Evolutionary conservation across 2,797 vertebrate genomes (phyloP).

Genomic region (Leptodactylus fallax): DNA sequence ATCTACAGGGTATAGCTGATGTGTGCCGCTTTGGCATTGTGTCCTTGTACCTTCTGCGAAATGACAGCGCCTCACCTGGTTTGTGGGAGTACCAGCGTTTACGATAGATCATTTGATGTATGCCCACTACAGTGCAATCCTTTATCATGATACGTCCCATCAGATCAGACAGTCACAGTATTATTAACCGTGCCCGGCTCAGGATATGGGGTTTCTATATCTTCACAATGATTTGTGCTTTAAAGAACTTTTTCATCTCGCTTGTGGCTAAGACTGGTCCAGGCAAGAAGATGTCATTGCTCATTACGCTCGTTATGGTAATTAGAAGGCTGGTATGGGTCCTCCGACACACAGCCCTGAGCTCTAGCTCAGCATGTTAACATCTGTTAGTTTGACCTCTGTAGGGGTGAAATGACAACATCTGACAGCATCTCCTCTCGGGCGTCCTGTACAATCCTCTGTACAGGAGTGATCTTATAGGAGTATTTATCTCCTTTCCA

Average conservation of each 20-base stretch:
- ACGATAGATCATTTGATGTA: not conserved
- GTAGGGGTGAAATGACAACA: constrained; percentile 39
- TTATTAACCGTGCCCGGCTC: not conserved
- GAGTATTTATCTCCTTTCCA: not conserved
- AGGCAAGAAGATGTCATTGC: constrained; percentile 53
- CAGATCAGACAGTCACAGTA: not conserved
- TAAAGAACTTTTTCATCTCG: not conserved
- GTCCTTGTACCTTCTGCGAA: not conserved
- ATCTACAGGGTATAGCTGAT: not conserved
- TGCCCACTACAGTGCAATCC: not conserved
- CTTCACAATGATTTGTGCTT: not conserved
- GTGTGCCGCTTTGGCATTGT: not conserved
- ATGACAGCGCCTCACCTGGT: not conserved
- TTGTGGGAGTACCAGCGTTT: not conserved
- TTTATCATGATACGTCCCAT: not conserved
- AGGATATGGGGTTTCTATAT: not conserved
- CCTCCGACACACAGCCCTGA: not conserved
- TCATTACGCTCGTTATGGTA: constrained; percentile 36
- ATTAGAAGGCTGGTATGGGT: constrained; percentile 32
- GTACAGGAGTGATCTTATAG: not conserved
- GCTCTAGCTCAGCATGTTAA: constrained; percentile 47
- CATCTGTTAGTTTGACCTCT: constrained; percentile 57
- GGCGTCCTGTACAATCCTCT: constrained; percentile 12
- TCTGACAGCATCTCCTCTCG: constrained; percentile 33
- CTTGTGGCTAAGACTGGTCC: constrained; percentile 40